Evolutionary conservation across 2,113 vertebrate genomes (phyloP).

Genomic region (Nothoprocta perdicaria): DNA sequence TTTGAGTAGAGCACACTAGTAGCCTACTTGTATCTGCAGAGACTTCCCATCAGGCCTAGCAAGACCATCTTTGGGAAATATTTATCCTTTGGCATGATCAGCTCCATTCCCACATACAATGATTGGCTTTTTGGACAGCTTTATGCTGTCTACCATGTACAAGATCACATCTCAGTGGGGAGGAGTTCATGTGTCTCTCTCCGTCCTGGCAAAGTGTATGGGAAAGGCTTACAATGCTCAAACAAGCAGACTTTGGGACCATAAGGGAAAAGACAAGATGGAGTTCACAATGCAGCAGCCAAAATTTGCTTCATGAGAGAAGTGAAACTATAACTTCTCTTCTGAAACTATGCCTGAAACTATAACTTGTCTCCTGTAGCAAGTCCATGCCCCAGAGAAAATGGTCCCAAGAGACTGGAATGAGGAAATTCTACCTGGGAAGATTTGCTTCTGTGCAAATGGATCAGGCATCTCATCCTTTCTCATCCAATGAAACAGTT

Average conservation of each 20-base stretch:
- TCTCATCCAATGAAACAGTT: background rate
- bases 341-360: background rate
- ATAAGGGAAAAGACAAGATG: background rate
- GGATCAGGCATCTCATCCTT: background rate
- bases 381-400: background rate
- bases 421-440: background rate
- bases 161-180: background rate
- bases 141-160: background rate
- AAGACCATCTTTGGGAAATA: background rate
- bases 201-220: background rate
- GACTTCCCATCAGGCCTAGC: background rate
- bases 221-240: background rate
- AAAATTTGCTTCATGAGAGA: background rate
- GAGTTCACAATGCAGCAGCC: background rate
- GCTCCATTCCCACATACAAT: background rate
- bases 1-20: background rate
- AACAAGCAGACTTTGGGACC: fast-evolving
- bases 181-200: fast-evolving
- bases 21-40: background rate
- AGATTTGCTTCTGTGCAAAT: background rate
- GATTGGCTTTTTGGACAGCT: background rate
- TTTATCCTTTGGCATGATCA: background rate
- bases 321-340: background rate
- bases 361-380: background rate
- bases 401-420: fast-evolving